A percentile compares a stretch with the other conserved stretches of the same genome.
Conservation (phyloP, 2,113 vertebrate genomes). For the Verasper variegatus region DNA sequence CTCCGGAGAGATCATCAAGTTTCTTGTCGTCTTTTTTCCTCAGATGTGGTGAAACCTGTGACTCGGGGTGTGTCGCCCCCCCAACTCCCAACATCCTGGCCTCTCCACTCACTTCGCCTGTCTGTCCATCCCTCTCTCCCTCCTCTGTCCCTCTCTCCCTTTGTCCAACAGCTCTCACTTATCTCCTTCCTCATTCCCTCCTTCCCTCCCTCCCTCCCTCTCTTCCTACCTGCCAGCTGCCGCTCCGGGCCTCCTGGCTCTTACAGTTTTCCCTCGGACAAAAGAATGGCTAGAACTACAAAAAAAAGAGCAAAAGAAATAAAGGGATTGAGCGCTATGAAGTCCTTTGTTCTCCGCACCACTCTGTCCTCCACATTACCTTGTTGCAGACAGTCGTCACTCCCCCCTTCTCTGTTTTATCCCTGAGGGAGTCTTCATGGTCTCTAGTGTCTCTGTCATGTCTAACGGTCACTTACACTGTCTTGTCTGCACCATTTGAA, state of each 20-base stretch:
- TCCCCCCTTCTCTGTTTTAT: conserved; percentile 18
- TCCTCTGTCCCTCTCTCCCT: conserved; percentile 7
- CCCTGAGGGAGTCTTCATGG: conserved; percentile 59
- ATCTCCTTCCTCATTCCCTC: conserved; percentile 40
- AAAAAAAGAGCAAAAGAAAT: conserved; percentile 17
- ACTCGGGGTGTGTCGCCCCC: not conserved
- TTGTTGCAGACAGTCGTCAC: conserved; percentile 37
- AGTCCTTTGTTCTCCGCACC: conserved; percentile 62
- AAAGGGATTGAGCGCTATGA: conserved; percentile 60
- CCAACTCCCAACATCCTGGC: conserved; percentile 8
- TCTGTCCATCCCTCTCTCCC: conserved; percentile 6
- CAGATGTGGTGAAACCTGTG: not conserved
- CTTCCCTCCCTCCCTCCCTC: conserved; percentile 40
- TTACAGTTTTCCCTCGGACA: conserved; percentile 62
- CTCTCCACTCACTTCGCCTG: conserved; percentile 12
- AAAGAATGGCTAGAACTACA: conserved; percentile 64
- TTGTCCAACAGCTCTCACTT: conserved; percentile 40
- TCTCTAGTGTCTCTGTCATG: conserved; percentile 55
- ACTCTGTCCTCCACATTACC: conserved; percentile 51
- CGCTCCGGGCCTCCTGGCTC: conserved; percentile 76
- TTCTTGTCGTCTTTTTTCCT: not conserved
- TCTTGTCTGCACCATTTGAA: conserved; percentile 37
- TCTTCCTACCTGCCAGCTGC: conserved; percentile 91
- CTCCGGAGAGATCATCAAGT: too few relatives aligned
- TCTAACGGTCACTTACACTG: conserved; percentile 62